Percentiles rank a stretch among this genome's conserved stretches.
Conservation (phyloP, 1,140 invertebrate genomes). For the Muscidifurax raptorellus region DNA sequence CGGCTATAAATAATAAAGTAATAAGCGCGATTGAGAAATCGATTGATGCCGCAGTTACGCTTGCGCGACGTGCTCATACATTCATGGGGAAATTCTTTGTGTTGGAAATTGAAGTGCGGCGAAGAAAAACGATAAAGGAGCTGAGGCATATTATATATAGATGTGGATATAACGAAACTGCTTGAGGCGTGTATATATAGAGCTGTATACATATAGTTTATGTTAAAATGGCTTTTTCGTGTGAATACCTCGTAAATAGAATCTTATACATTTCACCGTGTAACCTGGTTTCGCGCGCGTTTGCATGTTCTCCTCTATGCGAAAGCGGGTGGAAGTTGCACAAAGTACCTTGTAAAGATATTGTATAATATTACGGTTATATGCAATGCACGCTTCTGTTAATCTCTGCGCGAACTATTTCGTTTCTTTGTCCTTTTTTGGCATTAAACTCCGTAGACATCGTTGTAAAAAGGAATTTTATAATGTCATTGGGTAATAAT, state of each 20-base stretch:
- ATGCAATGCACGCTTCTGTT: not conserved
- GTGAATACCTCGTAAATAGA: not conserved
- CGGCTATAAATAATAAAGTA: not conserved
- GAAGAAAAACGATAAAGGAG: not conserved
- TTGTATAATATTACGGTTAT: not conserved
- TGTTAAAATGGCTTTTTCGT: conserved; percentile 1
- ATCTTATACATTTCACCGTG: not conserved
- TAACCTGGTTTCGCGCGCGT: not conserved
- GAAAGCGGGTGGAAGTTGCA: not conserved
- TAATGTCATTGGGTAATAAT: not conserved
- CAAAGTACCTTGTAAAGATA: not conserved
- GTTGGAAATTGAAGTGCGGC: not conserved
- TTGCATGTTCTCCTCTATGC: not conserved
- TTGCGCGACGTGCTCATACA: not conserved
- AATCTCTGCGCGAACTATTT: not conserved
- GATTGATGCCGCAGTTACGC: not conserved
- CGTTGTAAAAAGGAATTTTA: not conserved
- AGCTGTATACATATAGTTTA: not conserved
- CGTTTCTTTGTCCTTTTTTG: not conserved
- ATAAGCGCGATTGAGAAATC: conserved; percentile 36
- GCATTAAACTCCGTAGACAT: not conserved
- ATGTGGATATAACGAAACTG: not conserved
- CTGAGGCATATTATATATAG: not conserved
- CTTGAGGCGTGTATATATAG: not conserved
- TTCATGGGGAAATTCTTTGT: not conserved